Conservation (phyloP, 2,113 vertebrate genomes). For the Callaeas wilsoni region DNA sequence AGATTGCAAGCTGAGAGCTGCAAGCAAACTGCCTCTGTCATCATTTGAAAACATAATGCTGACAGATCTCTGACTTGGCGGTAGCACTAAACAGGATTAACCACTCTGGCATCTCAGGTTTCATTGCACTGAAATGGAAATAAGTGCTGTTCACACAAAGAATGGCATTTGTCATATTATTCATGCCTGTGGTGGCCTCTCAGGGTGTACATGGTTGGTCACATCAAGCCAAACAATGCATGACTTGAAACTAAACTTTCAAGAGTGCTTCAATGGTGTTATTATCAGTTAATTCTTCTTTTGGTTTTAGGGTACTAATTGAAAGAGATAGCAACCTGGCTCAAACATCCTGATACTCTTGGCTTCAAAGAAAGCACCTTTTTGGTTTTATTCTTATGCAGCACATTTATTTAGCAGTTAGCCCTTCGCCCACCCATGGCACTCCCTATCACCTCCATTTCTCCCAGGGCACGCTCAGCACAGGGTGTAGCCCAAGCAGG, state of each 20-base stretch:
- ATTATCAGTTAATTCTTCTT: neutral
- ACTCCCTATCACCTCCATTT: neutral
- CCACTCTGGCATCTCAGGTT: slow-evolving; percentile 21
- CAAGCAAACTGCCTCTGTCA: slow-evolving; percentile 5
- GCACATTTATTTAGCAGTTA: neutral
- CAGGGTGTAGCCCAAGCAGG: neutral
- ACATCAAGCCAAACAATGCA: neutral
- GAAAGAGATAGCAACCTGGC: neutral
- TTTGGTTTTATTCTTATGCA: neutral
- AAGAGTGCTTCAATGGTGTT: neutral
- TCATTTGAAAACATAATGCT: neutral
- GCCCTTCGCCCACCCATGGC: neutral
- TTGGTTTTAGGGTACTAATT: neutral
- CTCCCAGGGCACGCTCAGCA: neutral
- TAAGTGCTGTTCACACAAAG: neutral
- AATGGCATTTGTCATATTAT: neutral
- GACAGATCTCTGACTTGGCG: slow-evolving; percentile 1
- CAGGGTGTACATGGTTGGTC: neutral
- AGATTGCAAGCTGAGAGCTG: neutral
- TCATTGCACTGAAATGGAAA: slow-evolving; percentile 19
- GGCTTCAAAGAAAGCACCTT: neutral
- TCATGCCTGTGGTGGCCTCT: neutral
- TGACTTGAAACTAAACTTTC: neutral
- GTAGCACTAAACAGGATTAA: slow-evolving; percentile 24
- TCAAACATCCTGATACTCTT: neutral